Evolutionary conservation across 2,888 invertebrate genomes (phyloP).

Genomic region (Thymelicus lineola): DNA sequence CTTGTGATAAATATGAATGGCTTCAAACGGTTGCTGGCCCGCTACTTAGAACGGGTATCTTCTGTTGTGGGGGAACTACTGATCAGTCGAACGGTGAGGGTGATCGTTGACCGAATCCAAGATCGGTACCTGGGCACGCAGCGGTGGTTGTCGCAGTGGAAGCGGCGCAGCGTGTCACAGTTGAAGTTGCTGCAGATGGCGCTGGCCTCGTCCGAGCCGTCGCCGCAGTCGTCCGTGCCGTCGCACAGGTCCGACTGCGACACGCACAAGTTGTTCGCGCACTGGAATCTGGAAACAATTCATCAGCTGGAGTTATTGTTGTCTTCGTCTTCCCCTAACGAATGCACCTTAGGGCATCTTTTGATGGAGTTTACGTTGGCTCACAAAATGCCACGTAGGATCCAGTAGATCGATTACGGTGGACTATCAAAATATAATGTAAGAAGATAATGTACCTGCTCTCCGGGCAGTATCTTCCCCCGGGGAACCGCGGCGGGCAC

Average conservation of each 20-base stretch:
- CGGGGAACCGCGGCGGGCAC: constrained; percentile 95
- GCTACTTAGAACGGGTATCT: too few species aligned
- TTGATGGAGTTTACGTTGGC: too few species aligned
- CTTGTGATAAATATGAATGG: too few species aligned
- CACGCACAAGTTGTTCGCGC: constrained; percentile 96
- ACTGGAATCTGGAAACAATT: constrained; percentile 89
- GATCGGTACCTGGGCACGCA: constrained; percentile 89
- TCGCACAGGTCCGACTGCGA: constrained; percentile 96
- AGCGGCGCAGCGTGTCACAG: constrained; percentile 92
- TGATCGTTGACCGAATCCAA: neutral
- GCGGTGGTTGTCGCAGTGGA: constrained; percentile 95
- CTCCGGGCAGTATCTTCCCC: constrained; percentile 94
- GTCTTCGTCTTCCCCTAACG: too few species aligned
- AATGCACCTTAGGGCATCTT: too few species aligned
- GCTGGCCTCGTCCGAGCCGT: constrained; percentile 94
- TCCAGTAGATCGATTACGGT: too few species aligned
- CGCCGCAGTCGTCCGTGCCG: constrained; percentile 96
- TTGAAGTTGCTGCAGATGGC: constrained; percentile 93
- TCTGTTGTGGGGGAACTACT: too few species aligned
- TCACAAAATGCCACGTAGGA: too few species aligned
- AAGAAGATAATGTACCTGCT: constrained; percentile 72
- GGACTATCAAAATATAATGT: too few species aligned
- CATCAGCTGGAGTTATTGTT: too few species aligned
- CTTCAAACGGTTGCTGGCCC: too few species aligned
- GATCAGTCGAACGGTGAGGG: too few species aligned